A percentile compares a stretch with the other conserved stretches of the same genome.
Evolutionary conservation across 37 sponge, comb jelly and placozoan genomes (phyloP).

Genomic region (Chondrilla cf. caribensis): DNA sequence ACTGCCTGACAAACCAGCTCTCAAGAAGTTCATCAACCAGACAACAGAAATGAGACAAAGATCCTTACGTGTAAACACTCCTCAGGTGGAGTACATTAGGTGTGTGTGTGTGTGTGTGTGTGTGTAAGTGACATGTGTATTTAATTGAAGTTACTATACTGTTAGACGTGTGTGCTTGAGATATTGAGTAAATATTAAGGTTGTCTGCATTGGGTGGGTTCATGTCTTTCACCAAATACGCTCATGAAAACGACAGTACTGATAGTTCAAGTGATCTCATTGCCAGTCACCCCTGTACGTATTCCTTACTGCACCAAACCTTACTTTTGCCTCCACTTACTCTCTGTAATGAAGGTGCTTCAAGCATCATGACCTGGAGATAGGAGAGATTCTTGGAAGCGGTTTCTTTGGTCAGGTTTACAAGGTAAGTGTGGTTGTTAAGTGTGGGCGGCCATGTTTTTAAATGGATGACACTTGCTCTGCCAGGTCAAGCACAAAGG

Average conservation of each 20-base stretch:
- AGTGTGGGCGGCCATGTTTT: too few species aligned
- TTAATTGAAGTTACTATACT: too few species aligned
- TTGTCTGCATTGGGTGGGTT: too few species aligned
- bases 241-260: too few species aligned
- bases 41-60: slow-evolving; percentile 8
- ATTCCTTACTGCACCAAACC: too few species aligned
- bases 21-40: slow-evolving; percentile 7
- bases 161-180: too few species aligned
- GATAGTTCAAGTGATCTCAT: too few species aligned
- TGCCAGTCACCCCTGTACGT: too few species aligned
- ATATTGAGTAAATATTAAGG: too few species aligned
- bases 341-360: slow-evolving; percentile 73
- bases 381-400: slow-evolving; percentile 71
- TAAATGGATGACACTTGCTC: too few species aligned
- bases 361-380: slow-evolving; percentile 68
- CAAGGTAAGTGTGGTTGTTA: slow-evolving; percentile 46
- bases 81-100: slow-evolving; percentile 22
- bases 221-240: too few species aligned
- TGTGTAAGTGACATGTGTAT: neutral
- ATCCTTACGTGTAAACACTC: neutral
- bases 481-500: slow-evolving; percentile 71
- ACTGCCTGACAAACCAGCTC: slow-evolving; percentile 21
- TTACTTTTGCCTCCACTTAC: too few species aligned
- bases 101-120: slow-evolving; percentile 24
- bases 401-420: slow-evolving; percentile 84